These are phyloP conservation scores for Tinea semifulvella DNA, from an alignment of 2,888 invertebrate species.

Conservation along the genomic window DNA sequence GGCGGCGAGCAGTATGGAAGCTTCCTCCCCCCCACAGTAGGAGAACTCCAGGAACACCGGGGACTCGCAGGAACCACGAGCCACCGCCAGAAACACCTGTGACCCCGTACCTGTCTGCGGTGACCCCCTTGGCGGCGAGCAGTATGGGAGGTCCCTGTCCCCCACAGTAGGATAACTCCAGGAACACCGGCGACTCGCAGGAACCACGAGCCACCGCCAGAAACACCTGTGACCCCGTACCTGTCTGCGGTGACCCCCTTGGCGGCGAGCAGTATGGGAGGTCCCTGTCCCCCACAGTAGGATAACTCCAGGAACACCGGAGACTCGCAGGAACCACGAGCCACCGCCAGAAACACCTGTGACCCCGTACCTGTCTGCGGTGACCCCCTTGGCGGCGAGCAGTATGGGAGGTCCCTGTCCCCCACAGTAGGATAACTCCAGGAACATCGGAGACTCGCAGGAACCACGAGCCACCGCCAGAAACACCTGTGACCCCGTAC, in stretches of 20 bases:
- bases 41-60: slow-evolving; percentile 72
- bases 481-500: slow-evolving; percentile 62
- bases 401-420: slow-evolving; percentile 63
- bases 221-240: slow-evolving; percentile 52
- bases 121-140: slow-evolving; percentile 73
- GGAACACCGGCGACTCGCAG: slow-evolving; percentile 69
- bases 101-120: slow-evolving; percentile 70
- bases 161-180: slow-evolving; percentile 69
- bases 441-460: slow-evolving; percentile 69
- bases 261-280: slow-evolving; percentile 72
- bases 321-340: slow-evolving; percentile 72
- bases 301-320: slow-evolving; percentile 72
- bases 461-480: slow-evolving; percentile 76
- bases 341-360: slow-evolving; percentile 70
- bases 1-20: slow-evolving; percentile 72
- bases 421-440: slow-evolving; percentile 69
- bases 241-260: slow-evolving; percentile 73
- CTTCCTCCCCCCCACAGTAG: slow-evolving; percentile 54
- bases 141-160: slow-evolving; percentile 63
- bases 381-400: slow-evolving; percentile 73
- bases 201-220: slow-evolving; percentile 76
- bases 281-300: slow-evolving; percentile 54
- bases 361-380: too few species aligned
- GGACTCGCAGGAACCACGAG: slow-evolving; percentile 72
- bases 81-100: slow-evolving; percentile 70